Percentiles rank a stretch among this genome's conserved stretches.
Evolutionary conservation across 1,140 invertebrate genomes (phyloP).

Genomic region (Calycopis cecrops): DNA sequence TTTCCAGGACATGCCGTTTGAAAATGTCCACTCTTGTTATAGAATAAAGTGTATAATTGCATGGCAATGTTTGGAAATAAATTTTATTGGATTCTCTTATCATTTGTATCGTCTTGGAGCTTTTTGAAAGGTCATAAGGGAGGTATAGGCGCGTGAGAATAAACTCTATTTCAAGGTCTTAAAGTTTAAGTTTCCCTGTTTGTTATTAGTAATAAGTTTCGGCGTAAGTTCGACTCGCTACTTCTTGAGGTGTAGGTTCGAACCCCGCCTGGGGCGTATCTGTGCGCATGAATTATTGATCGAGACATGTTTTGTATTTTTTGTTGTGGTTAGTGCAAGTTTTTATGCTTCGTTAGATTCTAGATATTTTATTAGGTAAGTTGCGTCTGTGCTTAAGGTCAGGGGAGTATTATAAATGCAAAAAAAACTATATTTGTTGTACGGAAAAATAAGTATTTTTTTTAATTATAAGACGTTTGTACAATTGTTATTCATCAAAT

Average conservation of each 20-base stretch:
- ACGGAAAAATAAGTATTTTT: too few relatives aligned
- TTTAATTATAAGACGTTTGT: too few relatives aligned
- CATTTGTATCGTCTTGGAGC: conserved; percentile 32
- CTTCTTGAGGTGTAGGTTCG: conserved; percentile 40
- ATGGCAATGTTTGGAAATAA: conserved; percentile 23
- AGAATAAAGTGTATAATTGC: conserved; percentile 25
- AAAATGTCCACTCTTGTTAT: conserved; percentile 20
- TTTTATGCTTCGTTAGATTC: too few relatives aligned
- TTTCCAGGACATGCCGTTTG: background rate
- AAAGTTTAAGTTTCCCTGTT: conserved; percentile 18
- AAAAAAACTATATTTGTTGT: too few relatives aligned
- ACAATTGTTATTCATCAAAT: too few relatives aligned
- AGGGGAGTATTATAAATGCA: too few relatives aligned
- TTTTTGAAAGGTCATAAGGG: conserved; percentile 25
- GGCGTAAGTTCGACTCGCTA: conserved; percentile 24
- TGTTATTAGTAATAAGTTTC: conserved; percentile 23
- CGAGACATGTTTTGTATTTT: conserved; percentile 31
- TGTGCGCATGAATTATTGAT: conserved; percentile 36
- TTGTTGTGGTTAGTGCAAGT: conserved; percentile 12
- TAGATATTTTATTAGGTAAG: too few relatives aligned
- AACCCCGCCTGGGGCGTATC: conserved; percentile 45
- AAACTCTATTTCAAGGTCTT: conserved; percentile 18
- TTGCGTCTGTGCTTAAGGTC: too few relatives aligned
- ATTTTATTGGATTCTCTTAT: conserved; percentile 42
- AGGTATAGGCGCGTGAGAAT: conserved; percentile 19